phyloP scores from a whole-genome alignment of 1,140 invertebrate species.

The Rhizoglyphus robini region DNA sequence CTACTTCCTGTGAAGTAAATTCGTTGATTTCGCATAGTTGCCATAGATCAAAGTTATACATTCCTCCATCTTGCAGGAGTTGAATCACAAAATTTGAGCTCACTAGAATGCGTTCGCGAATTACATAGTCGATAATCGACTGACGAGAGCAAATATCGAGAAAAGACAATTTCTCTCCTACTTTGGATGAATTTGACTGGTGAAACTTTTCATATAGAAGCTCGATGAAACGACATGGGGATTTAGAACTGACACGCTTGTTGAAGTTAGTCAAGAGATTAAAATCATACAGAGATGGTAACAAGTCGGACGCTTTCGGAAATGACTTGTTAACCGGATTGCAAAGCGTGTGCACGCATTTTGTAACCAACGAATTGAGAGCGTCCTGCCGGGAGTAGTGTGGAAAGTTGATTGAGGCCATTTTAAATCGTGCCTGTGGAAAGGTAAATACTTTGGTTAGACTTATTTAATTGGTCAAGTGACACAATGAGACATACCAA shows the following conservation, averaged over 20 bases:
- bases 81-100: constrained; percentile 20
- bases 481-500: too few relatives aligned
- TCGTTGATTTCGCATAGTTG: constrained; percentile 21
- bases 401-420: background rate
- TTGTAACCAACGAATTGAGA: constrained; percentile 8
- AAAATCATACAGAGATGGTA: background rate
- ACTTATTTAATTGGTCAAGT: too few relatives aligned
- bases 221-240: background rate
- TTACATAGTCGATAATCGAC: constrained; percentile 24
- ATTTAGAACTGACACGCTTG: background rate
- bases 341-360: constrained; percentile 4
- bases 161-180: background rate
- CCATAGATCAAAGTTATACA: constrained; percentile 25
- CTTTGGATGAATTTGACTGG: background rate
- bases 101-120: constrained; percentile 23
- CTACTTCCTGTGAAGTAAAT: constrained; percentile 24
- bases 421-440: background rate
- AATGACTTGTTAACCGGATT: background rate
- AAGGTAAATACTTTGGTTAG: too few relatives aligned
- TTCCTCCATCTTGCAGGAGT: constrained; percentile 23
- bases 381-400: background rate
- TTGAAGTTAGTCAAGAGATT: background rate
- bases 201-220: background rate
- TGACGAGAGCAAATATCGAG: constrained; percentile 22
- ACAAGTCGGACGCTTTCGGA: background rate